Base-by-base conservation (phyloP, 1,140 invertebrate genomes). In the Rhopalosiphum padi region DNA sequence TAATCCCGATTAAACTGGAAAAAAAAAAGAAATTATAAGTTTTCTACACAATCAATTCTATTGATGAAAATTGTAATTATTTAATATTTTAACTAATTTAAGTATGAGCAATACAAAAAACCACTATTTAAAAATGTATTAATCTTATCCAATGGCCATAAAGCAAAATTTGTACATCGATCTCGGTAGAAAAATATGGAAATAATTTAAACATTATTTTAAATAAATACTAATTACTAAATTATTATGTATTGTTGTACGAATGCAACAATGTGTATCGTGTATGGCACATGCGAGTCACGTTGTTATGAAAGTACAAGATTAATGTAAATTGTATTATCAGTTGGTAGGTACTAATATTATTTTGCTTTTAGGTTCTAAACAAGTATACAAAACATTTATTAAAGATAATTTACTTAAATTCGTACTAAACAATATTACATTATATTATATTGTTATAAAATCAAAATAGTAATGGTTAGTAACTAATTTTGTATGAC, bases 401-500 rank as follows among this genome's bases (percentile, higher is more conserved):
- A 55, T 89, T 89, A 41, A 89, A 25, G 88, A 55, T 89, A 35
- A 55, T 89, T 55, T 55, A 41, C 23, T 89, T 18, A 37, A 23
- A 89, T 25, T 11, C 1, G n/a, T 41, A 53, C n/a, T 37, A 53
- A 21, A 55, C 30, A 37, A 77, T 85, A 89, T 89, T 37, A 9
- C n/a, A 89, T 89, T 35, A 89, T 23, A 37, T 51, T 25, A 41
- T 86, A 86, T 55, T 55, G 88, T 89, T 55, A 89, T 37, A 53
- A 89, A 89, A 89, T 89, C 88, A 37, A 53, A 48, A 48, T 48
- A 89, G 51, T 55, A 9, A 88, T 11, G 30, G 46, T 51, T 88
- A 88, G 15, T 30, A 89, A 89, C 87, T 89, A 53, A 53, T 35
- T 53, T 35, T 23, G 48, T 53, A 89, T 89, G 88, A 55, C 88